phyloP scores from a whole-genome alignment of 2,797 vertebrate genomes.

The Loris lydekkerianus region DNA sequence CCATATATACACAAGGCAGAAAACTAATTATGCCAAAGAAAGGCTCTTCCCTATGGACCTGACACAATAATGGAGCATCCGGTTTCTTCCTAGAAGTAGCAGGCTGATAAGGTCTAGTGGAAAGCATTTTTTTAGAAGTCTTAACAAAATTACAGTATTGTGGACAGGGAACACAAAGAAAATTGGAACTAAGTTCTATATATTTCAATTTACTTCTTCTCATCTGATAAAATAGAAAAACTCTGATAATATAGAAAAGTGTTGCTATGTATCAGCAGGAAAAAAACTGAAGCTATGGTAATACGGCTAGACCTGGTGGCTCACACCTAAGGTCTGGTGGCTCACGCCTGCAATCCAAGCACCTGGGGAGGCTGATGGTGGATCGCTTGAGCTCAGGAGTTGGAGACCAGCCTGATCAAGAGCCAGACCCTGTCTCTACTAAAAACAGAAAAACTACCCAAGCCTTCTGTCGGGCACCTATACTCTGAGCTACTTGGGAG shows the following conservation, averaged over 20 bases:
- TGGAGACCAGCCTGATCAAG: too few relatives aligned
- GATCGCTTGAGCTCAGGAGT: too few relatives aligned
- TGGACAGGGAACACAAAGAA: neutral
- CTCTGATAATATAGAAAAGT: neutral
- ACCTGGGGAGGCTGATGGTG: too few relatives aligned
- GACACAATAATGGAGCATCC: neutral
- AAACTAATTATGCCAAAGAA: slow-evolving; percentile 39
- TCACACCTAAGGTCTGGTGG: too few relatives aligned
- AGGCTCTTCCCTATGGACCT: neutral
- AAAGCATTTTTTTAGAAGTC: neutral
- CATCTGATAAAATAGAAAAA: neutral
- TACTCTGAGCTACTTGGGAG: too few relatives aligned
- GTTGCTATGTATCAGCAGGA: neutral
- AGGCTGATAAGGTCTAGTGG: neutral
- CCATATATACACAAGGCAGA: neutral
- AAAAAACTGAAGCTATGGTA: neutral
- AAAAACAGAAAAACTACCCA: too few relatives aligned
- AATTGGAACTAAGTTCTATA: neutral
- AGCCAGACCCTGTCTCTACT: too few relatives aligned
- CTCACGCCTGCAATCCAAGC: too few relatives aligned
- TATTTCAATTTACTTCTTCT: neutral
- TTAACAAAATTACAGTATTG: slow-evolving; percentile 4
- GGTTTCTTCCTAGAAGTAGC: neutral
- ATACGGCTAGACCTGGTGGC: too few relatives aligned
- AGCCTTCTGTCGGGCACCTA: too few relatives aligned